These are phyloP conservation scores for Brachypodius melanocephalos DNA, from an alignment of 2,113 vertebrate species.

Conservation along the genomic window DNA sequence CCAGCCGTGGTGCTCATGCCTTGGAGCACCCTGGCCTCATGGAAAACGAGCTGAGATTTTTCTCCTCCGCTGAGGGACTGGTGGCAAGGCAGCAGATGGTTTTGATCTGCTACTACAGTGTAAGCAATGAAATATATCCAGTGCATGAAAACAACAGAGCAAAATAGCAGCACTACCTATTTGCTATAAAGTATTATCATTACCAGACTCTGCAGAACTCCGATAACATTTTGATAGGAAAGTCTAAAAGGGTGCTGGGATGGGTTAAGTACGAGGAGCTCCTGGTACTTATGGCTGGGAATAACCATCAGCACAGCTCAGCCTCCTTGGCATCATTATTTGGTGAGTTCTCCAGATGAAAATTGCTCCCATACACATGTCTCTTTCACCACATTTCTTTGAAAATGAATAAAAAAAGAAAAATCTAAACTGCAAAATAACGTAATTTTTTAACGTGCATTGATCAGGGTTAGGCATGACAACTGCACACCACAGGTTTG, in stretches of 20 bases:
- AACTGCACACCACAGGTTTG: not conserved
- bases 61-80: constrained; percentile 24
- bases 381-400: not conserved
- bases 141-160: constrained; percentile 37
- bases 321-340: not conserved
- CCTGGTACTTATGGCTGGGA: constrained; percentile 9
- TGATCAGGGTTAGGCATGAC: not conserved
- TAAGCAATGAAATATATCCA: constrained; percentile 77
- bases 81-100: constrained; percentile 83
- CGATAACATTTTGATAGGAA: constrained; percentile 57
- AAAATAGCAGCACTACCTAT: constrained; percentile 65
- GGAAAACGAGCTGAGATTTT: constrained; percentile 68
- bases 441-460: not conserved
- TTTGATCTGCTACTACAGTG: constrained; percentile 83
- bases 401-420: not conserved
- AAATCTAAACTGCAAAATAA: not conserved
- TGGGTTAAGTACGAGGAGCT: constrained; percentile 20
- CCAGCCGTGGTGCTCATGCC: constrained; percentile 44
- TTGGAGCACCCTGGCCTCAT: constrained; percentile 19
- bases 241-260: constrained; percentile 18
- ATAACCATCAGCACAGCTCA: constrained; percentile 19
- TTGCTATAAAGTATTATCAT: constrained; percentile 62
- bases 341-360: constrained; percentile 10
- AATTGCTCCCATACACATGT: not conserved
- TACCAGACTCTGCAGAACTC: constrained; percentile 55